phyloP scores from a whole-genome alignment of 2,888 invertebrate species.

The Brassicogethes aeneus region DNA sequence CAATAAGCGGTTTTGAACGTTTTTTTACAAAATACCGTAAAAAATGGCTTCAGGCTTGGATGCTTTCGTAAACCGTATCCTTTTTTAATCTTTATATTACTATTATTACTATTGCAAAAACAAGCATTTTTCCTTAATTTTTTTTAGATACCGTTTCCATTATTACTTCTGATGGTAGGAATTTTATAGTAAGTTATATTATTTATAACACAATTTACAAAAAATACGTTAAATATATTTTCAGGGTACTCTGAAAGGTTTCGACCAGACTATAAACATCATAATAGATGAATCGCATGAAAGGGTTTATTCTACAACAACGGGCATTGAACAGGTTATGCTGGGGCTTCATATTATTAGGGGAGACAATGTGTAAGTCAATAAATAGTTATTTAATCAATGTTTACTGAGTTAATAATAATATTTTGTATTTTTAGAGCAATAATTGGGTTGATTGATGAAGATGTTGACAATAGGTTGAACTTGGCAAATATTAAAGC shows the following conservation, averaged over 20 bases:
- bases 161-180: constrained; percentile 92
- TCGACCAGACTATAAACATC: constrained; percentile 98
- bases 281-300: constrained; percentile 98
- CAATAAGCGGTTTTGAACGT: no score
- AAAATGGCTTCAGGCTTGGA: constrained; percentile 77
- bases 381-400: background rate
- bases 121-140: constrained; percentile 14
- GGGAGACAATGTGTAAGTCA: constrained; percentile 89
- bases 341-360: constrained; percentile 95
- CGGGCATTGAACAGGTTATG: constrained; percentile 92
- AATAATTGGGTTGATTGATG: constrained; percentile 77
- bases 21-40: constrained; percentile 1
- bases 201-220: background rate
- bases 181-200: constrained; percentile 74
- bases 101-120: constrained; percentile 10
- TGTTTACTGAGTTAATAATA: constrained; percentile 8
- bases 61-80: constrained; percentile 76
- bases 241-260: constrained; percentile 92
- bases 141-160: constrained; percentile 76
- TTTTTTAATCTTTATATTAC: constrained; percentile 31
- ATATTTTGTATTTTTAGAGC: constrained; percentile 45
- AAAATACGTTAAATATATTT: constrained; percentile 19
- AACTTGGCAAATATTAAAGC: constrained; percentile 74
- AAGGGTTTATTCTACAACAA: constrained; percentile 87
- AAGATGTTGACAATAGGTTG: constrained; percentile 70